phyloP scores from a whole-genome alignment of 2,113 vertebrate genomes.

The Acrocephalus kingi region DNA sequence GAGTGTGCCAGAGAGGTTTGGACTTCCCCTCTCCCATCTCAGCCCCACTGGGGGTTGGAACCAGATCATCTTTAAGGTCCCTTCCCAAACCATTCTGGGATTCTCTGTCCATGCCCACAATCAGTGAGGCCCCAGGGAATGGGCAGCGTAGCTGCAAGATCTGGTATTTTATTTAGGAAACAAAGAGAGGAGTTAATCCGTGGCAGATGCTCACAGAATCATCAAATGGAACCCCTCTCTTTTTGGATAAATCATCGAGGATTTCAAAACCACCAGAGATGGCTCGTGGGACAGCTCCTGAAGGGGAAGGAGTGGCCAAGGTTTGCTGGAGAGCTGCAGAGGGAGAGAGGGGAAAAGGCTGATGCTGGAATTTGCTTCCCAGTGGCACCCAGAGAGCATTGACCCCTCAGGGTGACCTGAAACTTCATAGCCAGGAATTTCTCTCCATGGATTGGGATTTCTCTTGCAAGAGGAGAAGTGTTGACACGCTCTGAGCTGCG shows the following conservation, averaged over 20 bases:
- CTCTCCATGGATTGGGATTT: not conserved
- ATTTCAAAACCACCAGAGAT: not conserved
- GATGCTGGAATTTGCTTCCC: not conserved
- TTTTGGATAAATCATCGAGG: not conserved
- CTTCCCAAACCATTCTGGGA: not conserved
- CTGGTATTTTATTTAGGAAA: not conserved
- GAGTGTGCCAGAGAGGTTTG: not conserved
- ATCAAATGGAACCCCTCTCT: not conserved
- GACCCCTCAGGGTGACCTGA: not conserved
- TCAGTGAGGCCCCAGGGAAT: not conserved
- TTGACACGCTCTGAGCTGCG: not conserved
- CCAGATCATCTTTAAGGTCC: not conserved
- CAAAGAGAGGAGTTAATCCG: conserved; percentile 2
- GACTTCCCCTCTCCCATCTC: not conserved
- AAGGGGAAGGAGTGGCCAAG: not conserved
- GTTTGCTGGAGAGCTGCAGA: not conserved
- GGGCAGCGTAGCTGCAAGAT: not conserved
- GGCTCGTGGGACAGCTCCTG: not conserved
- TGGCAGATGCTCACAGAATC: not conserved
- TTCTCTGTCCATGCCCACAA: not conserved
- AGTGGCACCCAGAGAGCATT: not conserved
- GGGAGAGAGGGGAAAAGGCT: not conserved
- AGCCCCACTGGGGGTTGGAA: not conserved
- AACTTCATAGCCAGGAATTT: not conserved
- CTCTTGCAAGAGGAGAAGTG: not conserved